phyloP scores from a whole-genome alignment of 2,797 vertebrate genomes.

The Echeneis naucrates region DNA sequence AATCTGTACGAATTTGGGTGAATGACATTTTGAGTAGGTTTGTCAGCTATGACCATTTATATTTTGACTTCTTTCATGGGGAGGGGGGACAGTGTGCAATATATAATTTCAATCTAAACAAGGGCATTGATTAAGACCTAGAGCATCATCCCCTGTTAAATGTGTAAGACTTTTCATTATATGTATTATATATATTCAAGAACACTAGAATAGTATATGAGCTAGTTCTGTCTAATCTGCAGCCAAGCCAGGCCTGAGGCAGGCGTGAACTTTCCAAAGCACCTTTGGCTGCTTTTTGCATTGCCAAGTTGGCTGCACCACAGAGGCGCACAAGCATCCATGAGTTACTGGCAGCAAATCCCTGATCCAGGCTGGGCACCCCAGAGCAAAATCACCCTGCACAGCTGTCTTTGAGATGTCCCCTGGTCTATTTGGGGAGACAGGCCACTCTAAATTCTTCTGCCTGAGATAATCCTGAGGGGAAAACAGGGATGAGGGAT shows the following conservation, averaged over 20 bases:
- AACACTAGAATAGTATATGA: constrained; percentile 3
- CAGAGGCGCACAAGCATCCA: constrained; percentile 54
- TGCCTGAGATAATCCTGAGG: constrained; percentile 73
- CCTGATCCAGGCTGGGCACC: constrained; percentile 59
- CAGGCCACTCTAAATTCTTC: constrained; percentile 77
- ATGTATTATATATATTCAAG: too few relatives aligned
- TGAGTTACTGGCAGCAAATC: constrained; percentile 59
- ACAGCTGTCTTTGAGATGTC: constrained; percentile 78
- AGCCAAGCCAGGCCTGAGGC: constrained; percentile 14
- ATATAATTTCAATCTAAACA: neutral
- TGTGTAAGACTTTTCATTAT: too few relatives aligned
- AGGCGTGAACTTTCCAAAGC: constrained; percentile 52
- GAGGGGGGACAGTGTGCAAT: neutral
- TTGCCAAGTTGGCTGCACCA: constrained; percentile 60
- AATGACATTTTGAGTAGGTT: neutral
- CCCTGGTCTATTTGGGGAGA: constrained; percentile 80
- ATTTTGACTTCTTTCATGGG: neutral
- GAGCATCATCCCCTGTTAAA: too few relatives aligned
- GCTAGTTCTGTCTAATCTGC: neutral
- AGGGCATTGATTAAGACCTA: neutral
- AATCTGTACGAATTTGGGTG: neutral
- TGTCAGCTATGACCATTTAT: neutral
- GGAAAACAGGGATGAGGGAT: constrained; percentile 71
- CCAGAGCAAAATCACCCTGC: constrained; percentile 55
- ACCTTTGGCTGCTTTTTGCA: neutral